Conservation (phyloP, 2,888 invertebrate species). For the Rhyacophila evoluta region DNA sequence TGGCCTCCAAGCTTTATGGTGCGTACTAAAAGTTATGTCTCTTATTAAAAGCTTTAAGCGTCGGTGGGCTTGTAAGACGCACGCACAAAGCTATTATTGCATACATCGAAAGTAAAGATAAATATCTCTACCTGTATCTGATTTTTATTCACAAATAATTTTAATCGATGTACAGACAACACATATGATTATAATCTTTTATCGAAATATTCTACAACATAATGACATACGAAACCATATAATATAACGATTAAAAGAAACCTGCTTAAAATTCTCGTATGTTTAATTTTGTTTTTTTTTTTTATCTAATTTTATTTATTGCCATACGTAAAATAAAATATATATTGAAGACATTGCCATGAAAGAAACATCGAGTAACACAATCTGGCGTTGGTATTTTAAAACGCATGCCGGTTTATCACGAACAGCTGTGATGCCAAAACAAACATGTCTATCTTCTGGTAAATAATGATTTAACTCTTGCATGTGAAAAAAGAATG, state of each 20-base stretch:
- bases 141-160: too few species aligned
- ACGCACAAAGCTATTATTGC: not conserved
- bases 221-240: too few species aligned
- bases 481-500: not conserved
- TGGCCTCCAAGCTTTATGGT: not conserved
- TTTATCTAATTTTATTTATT: too few species aligned
- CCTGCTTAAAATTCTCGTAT: too few species aligned
- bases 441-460: slow-evolving; percentile 12
- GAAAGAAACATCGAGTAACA: not conserved
- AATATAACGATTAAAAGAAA: too few species aligned
- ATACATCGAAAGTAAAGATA: not conserved
- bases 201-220: too few species aligned
- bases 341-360: not conserved
- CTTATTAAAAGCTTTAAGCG: slow-evolving; percentile 12
- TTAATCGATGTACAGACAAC: too few species aligned
- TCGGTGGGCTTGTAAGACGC: not conserved
- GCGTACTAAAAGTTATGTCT: slow-evolving; percentile 4
- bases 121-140: too few species aligned
- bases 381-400: not conserved
- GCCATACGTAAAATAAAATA: too few species aligned
- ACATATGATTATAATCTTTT: too few species aligned
- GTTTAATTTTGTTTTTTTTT: too few species aligned
- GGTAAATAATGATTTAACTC: slow-evolving; percentile 14
- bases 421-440: not conserved
- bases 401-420: not conserved